Evolutionary conservation across 2,113 vertebrate species (phyloP).

Genomic region (Dromaius novaehollandiae): DNA sequence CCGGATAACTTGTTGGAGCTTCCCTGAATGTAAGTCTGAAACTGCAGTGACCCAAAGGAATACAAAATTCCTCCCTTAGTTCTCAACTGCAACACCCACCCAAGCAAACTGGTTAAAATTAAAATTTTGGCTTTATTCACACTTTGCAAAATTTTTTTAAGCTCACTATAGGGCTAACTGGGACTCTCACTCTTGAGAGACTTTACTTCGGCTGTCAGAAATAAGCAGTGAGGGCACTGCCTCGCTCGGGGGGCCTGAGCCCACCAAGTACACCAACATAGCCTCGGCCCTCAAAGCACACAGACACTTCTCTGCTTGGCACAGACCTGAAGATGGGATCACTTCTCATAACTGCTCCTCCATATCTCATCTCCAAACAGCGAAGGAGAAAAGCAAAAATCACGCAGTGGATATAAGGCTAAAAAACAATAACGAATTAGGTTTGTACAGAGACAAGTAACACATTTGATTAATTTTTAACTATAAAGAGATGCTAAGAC

Average conservation of each 20-base stretch:
- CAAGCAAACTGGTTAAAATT: neutral
- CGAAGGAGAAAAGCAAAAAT: slow-evolving; percentile 80
- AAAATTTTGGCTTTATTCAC: neutral
- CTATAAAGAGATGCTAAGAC: neutral
- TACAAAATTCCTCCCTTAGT: neutral
- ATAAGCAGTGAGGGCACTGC: neutral
- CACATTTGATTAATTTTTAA: neutral
- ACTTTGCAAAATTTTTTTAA: neutral
- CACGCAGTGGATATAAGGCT: slow-evolving; percentile 84
- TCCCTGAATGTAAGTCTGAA: neutral
- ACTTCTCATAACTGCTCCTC: slow-evolving; percentile 71
- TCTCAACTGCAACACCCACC: neutral
- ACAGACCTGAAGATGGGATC: slow-evolving; percentile 86
- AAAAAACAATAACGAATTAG: neutral
- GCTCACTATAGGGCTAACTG: neutral
- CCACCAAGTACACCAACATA: neutral
- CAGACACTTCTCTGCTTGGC: neutral
- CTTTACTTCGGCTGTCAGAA: neutral
- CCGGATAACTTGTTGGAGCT: too few species aligned
- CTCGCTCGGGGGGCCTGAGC: neutral
- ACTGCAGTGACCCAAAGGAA: neutral
- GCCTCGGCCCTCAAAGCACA: rapidly evolving
- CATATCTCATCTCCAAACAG: slow-evolving; percentile 78
- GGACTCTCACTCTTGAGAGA: too few species aligned
- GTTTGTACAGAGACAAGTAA: neutral